A percentile compares a stretch with the other conserved stretches of the same genome.
phyloP scores from a whole-genome alignment of 1,140 invertebrate species.

The Drosophila setifemur region DNA sequence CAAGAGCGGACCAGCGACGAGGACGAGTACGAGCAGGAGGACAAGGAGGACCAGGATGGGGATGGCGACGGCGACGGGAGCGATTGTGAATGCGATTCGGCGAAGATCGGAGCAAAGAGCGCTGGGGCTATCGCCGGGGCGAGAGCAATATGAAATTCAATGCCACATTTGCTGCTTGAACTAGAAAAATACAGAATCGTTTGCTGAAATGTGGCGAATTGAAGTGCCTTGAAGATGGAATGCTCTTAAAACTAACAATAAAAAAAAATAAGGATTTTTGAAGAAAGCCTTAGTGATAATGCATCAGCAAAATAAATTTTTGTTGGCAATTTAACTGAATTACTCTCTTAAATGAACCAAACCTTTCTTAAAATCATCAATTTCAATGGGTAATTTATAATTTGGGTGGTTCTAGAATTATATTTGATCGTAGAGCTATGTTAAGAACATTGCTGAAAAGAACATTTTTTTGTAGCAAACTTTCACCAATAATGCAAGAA shows the following conservation, averaged over 20 bases:
- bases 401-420: too few relatives aligned
- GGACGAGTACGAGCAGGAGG: constrained; percentile 8
- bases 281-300: too few relatives aligned
- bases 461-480: too few relatives aligned
- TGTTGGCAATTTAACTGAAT: too few relatives aligned
- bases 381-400: too few relatives aligned
- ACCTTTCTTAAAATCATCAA: too few relatives aligned
- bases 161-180: constrained; percentile 77
- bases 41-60: constrained; percentile 4
- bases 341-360: too few relatives aligned
- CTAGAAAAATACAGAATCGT: constrained; percentile 50
- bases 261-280: neutral
- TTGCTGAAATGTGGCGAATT: neutral
- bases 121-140: constrained; percentile 16
- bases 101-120: constrained; percentile 12
- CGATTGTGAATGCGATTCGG: constrained; percentile 60
- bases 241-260: neutral
- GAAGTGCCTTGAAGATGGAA: neutral
- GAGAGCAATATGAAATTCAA: constrained; percentile 79
- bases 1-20: constrained; percentile 8
- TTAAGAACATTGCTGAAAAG: too few relatives aligned
- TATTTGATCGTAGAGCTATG: too few relatives aligned
- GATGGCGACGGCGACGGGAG: constrained; percentile 28
- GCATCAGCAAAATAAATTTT: too few relatives aligned
- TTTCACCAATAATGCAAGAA: too few relatives aligned